Evolutionary conservation across 1,140 invertebrate genomes (phyloP).

Genomic region (Nymphalis io): DNA sequence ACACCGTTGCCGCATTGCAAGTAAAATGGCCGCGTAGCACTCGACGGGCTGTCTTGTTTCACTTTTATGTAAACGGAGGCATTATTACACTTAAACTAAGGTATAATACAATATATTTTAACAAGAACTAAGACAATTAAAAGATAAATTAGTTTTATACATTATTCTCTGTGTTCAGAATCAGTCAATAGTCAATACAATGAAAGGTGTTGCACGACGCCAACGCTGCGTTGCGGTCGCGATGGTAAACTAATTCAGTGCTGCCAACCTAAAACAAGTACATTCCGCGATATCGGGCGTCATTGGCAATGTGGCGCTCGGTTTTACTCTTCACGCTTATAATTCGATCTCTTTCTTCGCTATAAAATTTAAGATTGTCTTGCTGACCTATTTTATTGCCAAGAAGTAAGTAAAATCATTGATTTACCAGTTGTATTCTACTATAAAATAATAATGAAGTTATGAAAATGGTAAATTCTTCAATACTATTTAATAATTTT

Average conservation of each 20-base stretch:
- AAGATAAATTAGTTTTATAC: constrained; percentile 82
- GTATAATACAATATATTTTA: constrained; percentile 77
- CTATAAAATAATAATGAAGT: background rate
- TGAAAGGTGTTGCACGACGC: constrained; percentile 82
- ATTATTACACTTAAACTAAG: constrained; percentile 78
- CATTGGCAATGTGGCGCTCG: constrained; percentile 75
- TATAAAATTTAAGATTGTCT: constrained; percentile 45
- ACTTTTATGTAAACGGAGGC: constrained; percentile 78
- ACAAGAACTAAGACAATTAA: constrained; percentile 80
- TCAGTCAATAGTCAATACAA: constrained; percentile 84
- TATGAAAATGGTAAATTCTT: background rate
- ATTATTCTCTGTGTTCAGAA: constrained; percentile 80
- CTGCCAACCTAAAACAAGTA: constrained; percentile 69
- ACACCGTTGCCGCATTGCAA: constrained; percentile 86
- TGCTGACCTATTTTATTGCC: constrained; percentile 50
- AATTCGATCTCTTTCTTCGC: constrained; percentile 55
- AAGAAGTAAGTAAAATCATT: constrained; percentile 20
- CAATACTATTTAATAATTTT: background rate
- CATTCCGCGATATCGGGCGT: constrained; percentile 76
- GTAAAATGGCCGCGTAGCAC: constrained; percentile 86
- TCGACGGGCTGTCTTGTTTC: constrained; percentile 76
- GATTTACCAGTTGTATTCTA: constrained; percentile 6
- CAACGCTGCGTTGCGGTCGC: constrained; percentile 79
- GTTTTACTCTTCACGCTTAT: constrained; percentile 58
- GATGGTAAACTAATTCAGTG: constrained; percentile 77